Evolutionary conservation across 2,888 invertebrate species (phyloP).

Genomic region (Steinernema scapterisci): DNA sequence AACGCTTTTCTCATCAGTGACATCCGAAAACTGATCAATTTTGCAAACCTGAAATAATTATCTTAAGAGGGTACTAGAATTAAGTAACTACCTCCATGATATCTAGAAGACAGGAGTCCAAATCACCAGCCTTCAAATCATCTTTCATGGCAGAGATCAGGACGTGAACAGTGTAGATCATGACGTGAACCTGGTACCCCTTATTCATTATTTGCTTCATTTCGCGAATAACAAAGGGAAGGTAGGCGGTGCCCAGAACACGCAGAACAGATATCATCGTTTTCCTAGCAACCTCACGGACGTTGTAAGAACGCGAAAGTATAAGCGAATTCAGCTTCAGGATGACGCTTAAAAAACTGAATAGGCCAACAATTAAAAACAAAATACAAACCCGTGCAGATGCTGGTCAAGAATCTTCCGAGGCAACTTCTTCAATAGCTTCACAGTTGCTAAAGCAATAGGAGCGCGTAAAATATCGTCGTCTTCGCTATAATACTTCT

Average conservation of each 20-base stretch:
- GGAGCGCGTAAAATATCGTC: constrained; percentile 88
- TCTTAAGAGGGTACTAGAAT: too few species aligned
- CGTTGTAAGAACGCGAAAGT: constrained; percentile 76
- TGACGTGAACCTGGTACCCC: constrained; percentile 88
- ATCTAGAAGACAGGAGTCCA: constrained; percentile 80
- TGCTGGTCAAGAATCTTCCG: constrained; percentile 67
- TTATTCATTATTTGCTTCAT: constrained; percentile 80
- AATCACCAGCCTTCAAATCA: constrained; percentile 77
- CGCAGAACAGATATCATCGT: constrained; percentile 89
- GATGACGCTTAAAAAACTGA: constrained; percentile 51
- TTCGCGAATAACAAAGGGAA: constrained; percentile 80
- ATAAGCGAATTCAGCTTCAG: constrained; percentile 84
- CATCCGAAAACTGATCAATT: constrained; percentile 84
- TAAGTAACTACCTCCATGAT: constrained; percentile 75
- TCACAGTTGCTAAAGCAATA: constrained; percentile 88
- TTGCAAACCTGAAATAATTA: constrained; percentile 75
- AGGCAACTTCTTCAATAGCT: constrained; percentile 85
- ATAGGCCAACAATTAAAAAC: neutral
- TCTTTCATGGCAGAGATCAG: constrained; percentile 75
- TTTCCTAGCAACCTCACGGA: constrained; percentile 80
- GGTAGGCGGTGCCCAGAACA: constrained; percentile 81
- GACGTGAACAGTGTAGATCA: constrained; percentile 85
- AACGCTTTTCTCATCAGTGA: constrained; percentile 89
- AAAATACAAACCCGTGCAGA: constrained; percentile 74
- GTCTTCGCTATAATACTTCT: constrained; percentile 68